Conservation (phyloP, 2,888 invertebrate genomes). For the Rhyacophila evoluta region DNA sequence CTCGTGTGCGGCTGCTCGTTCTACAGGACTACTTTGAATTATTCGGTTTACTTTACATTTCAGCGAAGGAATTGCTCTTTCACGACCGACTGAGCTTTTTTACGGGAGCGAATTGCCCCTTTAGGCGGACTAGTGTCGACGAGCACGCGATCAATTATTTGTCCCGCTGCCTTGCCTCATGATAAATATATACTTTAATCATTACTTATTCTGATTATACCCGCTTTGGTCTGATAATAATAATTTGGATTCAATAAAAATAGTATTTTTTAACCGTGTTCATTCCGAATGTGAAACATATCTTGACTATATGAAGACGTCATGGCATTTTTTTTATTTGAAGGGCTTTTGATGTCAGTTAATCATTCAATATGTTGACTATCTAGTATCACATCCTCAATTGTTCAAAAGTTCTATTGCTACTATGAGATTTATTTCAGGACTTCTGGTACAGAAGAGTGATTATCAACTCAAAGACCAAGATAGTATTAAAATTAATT, state of each 20-base stretch:
- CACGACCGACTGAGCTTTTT: not conserved
- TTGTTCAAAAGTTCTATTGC: too few relatives aligned
- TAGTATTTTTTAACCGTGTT: too few relatives aligned
- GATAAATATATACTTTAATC: not conserved
- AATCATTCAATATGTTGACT: too few relatives aligned
- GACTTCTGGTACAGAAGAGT: too few relatives aligned
- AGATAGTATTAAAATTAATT: too few relatives aligned
- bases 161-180: conserved; percentile 6
- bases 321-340: too few relatives aligned
- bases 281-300: too few relatives aligned
- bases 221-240: not conserved
- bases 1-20: not conserved
- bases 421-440: too few relatives aligned
- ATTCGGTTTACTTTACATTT: not conserved
- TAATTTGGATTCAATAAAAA: not conserved
- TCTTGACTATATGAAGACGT: too few relatives aligned
- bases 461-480: too few relatives aligned
- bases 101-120: not conserved
- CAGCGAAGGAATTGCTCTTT: not conserved
- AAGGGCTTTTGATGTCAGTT: too few relatives aligned
- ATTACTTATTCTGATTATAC: not conserved
- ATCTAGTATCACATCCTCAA: too few relatives aligned
- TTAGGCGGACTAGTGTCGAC: not conserved
- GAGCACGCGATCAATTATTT: conserved; percentile 13
- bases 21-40: not conserved